phyloP scores from a whole-genome alignment of 2,113 vertebrate species.

The Pachyramphus minor region DNA sequence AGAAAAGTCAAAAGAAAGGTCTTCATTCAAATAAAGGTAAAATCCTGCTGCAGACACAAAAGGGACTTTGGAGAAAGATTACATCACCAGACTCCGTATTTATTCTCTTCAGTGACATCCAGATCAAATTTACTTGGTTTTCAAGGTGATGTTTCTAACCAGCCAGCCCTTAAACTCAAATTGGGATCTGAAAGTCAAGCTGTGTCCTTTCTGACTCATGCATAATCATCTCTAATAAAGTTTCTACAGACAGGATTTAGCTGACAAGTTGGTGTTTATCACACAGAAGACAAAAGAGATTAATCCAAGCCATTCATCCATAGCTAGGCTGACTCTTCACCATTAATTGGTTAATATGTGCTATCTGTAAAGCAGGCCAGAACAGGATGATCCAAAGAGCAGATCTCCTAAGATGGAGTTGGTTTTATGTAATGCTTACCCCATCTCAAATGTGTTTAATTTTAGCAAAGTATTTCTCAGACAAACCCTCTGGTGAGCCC shows the following conservation, averaged over 20 bases:
- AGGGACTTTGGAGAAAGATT: conserved; percentile 17
- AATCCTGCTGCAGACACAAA: background rate
- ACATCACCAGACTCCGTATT: background rate
- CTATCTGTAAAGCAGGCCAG: conserved; percentile 4
- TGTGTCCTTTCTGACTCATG: conserved; percentile 50
- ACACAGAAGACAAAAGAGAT: conserved; percentile 33
- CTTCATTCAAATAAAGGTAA: background rate
- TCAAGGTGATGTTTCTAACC: conserved; percentile 50
- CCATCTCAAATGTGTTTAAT: background rate
- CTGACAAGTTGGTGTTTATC: conserved; percentile 47
- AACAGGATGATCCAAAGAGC: background rate
- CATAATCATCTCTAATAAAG: conserved; percentile 41
- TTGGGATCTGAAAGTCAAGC: conserved; percentile 53
- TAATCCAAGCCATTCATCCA: conserved; percentile 37
- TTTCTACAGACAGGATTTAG: conserved; percentile 42
- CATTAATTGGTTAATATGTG: background rate
- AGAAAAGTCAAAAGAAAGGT: background rate
- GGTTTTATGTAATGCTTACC: background rate
- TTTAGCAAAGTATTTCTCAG: background rate
- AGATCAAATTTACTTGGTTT: conserved; percentile 52
- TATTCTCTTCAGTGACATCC: conserved; percentile 15
- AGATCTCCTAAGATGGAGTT: background rate
- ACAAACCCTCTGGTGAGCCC: background rate
- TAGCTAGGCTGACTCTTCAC: conserved; percentile 19
- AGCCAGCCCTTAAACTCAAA: conserved; percentile 36